Conservation (phyloP, 2,113 vertebrate genomes). For the Perca schrenkii region DNA sequence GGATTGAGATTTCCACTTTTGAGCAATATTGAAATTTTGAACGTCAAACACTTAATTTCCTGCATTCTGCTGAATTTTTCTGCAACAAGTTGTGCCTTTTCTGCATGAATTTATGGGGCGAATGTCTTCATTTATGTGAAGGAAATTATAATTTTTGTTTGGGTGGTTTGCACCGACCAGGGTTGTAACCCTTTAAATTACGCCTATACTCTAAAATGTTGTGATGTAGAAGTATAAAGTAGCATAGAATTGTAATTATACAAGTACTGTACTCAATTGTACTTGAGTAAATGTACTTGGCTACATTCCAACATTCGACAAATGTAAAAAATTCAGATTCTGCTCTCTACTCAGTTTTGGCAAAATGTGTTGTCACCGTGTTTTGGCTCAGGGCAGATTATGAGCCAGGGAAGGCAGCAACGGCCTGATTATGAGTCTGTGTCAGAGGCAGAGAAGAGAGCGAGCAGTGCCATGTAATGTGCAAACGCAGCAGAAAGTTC, state of each 20-base stretch:
- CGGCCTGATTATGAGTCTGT: slow-evolving; percentile 22
- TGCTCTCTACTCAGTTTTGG: neutral
- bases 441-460: slow-evolving; percentile 17
- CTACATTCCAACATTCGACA: neutral
- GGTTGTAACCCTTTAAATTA: no score
- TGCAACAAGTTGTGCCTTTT: no score
- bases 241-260: neutral
- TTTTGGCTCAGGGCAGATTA: slow-evolving; percentile 9
- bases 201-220: neutral
- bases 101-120: no score
- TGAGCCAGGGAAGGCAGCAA: slow-evolving; percentile 7
- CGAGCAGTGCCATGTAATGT: slow-evolving; percentile 27
- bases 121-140: no score
- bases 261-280: slow-evolving; percentile 6
- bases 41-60: no score
- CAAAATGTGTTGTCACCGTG: neutral
- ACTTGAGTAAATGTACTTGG: neutral
- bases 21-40: no score
- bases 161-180: no score
- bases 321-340: neutral
- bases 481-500: slow-evolving; percentile 55
- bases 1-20: no score
- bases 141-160: no score
- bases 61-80: no score
- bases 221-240: neutral